Conservation (phyloP, 2,888 invertebrate species). For the Portevinia maculata region DNA sequence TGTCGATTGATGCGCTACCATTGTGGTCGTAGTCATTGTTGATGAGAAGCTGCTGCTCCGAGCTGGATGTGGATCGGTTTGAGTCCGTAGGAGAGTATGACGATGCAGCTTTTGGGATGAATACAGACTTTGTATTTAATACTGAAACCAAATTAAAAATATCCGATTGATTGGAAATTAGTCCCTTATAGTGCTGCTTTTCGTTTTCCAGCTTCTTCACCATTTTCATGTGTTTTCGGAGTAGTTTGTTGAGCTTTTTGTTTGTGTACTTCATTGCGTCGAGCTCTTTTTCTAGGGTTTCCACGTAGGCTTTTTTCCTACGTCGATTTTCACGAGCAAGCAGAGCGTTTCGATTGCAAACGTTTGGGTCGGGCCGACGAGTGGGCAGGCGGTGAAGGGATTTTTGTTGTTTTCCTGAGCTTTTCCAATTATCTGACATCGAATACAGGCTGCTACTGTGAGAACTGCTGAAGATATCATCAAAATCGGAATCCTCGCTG, state of each 20-base stretch:
- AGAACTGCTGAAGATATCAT: conserved; percentile 33
- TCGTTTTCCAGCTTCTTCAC: conserved; percentile 84
- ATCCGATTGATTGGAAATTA: conserved; percentile 84
- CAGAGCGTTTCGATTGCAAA: conserved; percentile 84
- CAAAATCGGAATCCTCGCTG: conserved; percentile 59
- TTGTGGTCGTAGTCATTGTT: conserved; percentile 73
- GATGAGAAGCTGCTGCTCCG: conserved; percentile 63
- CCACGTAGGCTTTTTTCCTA: conserved; percentile 85
- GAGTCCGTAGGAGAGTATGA: conserved; percentile 73
- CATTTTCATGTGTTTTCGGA: conserved; percentile 83
- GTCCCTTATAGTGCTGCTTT: conserved; percentile 84
- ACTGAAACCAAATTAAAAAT: conserved; percentile 84
- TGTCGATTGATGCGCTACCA: conserved; percentile 74
- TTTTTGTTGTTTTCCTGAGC: conserved; percentile 52
- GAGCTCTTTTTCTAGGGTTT: conserved; percentile 84
- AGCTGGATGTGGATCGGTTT: conserved; percentile 58
- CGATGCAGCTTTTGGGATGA: conserved; percentile 28
- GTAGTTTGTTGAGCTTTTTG: conserved; percentile 82
- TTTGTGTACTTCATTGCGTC: conserved; percentile 83
- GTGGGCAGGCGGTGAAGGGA: conserved; percentile 78
- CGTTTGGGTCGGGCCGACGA: conserved; percentile 80
- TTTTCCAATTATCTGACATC: neutral
- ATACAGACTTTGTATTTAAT: conserved; percentile 77
- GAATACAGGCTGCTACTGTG: conserved; percentile 35
- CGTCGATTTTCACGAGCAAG: conserved; percentile 86